Conservation (phyloP, 2,888 invertebrate genomes). For the Polylopha cassiicola region DNA sequence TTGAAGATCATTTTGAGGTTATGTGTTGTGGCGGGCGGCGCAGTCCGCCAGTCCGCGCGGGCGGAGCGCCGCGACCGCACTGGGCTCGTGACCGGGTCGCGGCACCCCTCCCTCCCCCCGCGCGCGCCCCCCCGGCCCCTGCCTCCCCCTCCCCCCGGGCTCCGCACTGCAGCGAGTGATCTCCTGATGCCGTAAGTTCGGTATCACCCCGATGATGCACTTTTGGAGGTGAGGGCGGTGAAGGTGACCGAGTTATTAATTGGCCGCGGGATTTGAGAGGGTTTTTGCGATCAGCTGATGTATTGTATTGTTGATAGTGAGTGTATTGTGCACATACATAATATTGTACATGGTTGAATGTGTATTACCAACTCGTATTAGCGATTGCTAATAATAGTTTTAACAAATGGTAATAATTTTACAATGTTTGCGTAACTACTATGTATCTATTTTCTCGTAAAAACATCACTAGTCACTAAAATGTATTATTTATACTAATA, state of each 20-base stretch:
- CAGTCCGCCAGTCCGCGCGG: slow-evolving; percentile 53
- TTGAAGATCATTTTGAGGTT: slow-evolving; percentile 24
- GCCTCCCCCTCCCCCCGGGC: slow-evolving; percentile 32
- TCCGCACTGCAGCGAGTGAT: slow-evolving; percentile 67
- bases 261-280: not conserved
- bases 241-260: not conserved
- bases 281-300: slow-evolving; percentile 1
- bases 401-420: no score
- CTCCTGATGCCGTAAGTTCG: slow-evolving; percentile 71
- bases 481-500: no score
- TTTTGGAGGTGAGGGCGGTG: slow-evolving; percentile 34
- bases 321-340: no score
- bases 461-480: no score
- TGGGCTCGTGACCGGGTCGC: slow-evolving; percentile 68
- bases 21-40: slow-evolving; percentile 24
- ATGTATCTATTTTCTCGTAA: no score
- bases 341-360: no score
- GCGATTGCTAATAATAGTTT: no score
- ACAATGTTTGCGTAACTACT: no score
- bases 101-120: slow-evolving; percentile 37
- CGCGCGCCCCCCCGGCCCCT: slow-evolving; percentile 22
- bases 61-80: slow-evolving; percentile 70
- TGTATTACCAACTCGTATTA: no score
- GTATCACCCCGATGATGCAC: slow-evolving; percentile 66
- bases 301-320: not conserved